Percentiles rank a stretch among this genome's conserved stretches.
Evolutionary conservation across 2,797 vertebrate species (phyloP).

Genomic region (Nothura maculosa): DNA sequence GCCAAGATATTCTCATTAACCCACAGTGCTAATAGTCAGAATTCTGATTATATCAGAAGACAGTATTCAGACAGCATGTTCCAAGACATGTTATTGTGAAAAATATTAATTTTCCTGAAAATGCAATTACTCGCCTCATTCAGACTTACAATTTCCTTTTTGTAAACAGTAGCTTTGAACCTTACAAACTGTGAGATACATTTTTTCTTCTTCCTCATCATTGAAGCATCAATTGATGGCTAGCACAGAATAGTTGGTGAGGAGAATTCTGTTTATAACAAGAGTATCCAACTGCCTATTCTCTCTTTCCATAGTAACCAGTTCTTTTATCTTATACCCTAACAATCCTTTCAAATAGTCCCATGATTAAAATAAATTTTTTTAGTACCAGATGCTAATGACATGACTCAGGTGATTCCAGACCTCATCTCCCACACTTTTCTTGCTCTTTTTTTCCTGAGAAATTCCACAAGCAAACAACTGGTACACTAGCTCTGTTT

Average conservation of each 20-base stretch:
- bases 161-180: background rate
- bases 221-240: background rate
- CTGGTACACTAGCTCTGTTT: background rate
- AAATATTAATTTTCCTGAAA: background rate
- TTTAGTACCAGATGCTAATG: background rate
- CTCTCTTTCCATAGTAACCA: background rate
- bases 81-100: background rate
- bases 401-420: background rate
- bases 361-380: background rate
- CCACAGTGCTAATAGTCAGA: background rate
- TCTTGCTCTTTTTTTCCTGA: background rate
- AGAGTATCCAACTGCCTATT: background rate
- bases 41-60: background rate
- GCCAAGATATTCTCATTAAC: background rate
- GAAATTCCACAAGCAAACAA: background rate
- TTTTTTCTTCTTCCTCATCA: background rate
- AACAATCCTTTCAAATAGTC: background rate
- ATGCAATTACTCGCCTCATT: background rate
- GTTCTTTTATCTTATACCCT: background rate
- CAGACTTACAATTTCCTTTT: background rate
- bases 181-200: background rate
- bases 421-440: accelerated
- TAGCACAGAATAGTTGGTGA: background rate
- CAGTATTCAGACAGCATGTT: background rate
- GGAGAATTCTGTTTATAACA: background rate